These are phyloP conservation scores for Operophtera brumata DNA, from an alignment of 2,888 invertebrate species.

Conservation along the genomic window DNA sequence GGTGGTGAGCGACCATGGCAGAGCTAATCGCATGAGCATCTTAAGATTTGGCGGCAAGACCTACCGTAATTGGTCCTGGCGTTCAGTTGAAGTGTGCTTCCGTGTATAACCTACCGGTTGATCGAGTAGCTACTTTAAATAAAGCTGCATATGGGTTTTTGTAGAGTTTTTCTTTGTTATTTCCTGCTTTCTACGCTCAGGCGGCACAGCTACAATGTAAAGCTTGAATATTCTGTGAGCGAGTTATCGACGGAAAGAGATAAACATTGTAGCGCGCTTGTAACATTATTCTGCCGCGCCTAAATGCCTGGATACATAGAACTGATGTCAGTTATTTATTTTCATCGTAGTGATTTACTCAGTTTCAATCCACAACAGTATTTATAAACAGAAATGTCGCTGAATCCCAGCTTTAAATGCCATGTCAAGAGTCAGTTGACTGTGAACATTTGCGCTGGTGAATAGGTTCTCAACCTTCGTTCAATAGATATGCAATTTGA, in stretches of 20 bases:
- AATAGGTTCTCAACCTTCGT: neutral
- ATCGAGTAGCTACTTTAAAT: too few species aligned
- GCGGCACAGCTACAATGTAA: neutral
- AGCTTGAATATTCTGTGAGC: slow-evolving; percentile 14
- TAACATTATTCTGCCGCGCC: slow-evolving; percentile 26
- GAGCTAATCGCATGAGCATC: too few species aligned
- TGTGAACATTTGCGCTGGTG: neutral
- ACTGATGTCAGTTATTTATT: slow-evolving; percentile 20
- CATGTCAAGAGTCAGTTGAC: neutral
- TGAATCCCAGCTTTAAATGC: slow-evolving; percentile 1
- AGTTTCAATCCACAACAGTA: slow-evolving; percentile 3
- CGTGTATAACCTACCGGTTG: too few species aligned
- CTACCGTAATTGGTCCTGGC: too few species aligned
- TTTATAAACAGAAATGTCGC: slow-evolving; percentile 8
- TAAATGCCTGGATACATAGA: slow-evolving; percentile 17
- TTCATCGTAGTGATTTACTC: slow-evolving; percentile 9
- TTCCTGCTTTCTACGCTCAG: slow-evolving; percentile 1
- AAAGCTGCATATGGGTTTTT: too few species aligned
- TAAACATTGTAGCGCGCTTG: slow-evolving; percentile 24
- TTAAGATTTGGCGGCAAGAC: too few species aligned
- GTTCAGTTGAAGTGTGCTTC: too few species aligned
- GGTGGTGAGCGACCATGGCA: too few species aligned
- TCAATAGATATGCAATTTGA: too few species aligned
- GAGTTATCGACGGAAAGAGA: slow-evolving; percentile 19
- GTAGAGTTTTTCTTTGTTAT: too few species aligned